Conservation (phyloP, 1,140 invertebrate genomes). For the Bombyx mori region DNA sequence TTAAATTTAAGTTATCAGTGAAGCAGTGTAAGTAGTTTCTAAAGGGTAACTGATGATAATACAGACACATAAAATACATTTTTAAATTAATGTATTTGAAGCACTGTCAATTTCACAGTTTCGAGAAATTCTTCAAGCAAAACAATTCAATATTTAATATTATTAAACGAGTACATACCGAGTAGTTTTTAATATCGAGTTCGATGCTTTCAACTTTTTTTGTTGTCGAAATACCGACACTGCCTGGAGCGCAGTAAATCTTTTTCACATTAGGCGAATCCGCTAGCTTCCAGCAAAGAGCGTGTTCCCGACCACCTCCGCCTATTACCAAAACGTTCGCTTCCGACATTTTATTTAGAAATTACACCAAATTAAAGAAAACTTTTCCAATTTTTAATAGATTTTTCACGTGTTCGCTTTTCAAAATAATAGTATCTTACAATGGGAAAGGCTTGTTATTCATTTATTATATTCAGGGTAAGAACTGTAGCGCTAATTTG, state of each 20-base stretch:
- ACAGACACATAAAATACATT: no score
- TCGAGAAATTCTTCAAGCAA: no score
- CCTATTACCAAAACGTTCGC: constrained; percentile 88
- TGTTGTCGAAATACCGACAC: constrained; percentile 83
- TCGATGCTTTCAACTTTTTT: constrained; percentile 77
- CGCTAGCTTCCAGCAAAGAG: constrained; percentile 91
- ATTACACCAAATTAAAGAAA: constrained; percentile 8
- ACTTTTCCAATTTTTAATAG: constrained; percentile 10
- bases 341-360: constrained; percentile 35
- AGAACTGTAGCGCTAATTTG: no score
- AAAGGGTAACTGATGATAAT: no score
- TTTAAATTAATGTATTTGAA: background rate
- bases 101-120: background rate
- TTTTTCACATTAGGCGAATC: constrained; percentile 81
- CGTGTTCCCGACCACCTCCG: constrained; percentile 95
- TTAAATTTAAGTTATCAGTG: no score
- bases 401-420: constrained; percentile 18
- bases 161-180: constrained; percentile 69
- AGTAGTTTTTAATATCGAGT: constrained; percentile 78
- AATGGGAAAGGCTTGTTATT: no score
- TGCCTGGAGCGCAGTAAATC: constrained; percentile 91
- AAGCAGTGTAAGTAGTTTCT: no score
- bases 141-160: background rate
- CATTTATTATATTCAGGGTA: no score
- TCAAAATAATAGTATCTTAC: background rate